Conservation (phyloP, 1,140 invertebrate genomes). For the Harlomillsia oculata region DNA sequence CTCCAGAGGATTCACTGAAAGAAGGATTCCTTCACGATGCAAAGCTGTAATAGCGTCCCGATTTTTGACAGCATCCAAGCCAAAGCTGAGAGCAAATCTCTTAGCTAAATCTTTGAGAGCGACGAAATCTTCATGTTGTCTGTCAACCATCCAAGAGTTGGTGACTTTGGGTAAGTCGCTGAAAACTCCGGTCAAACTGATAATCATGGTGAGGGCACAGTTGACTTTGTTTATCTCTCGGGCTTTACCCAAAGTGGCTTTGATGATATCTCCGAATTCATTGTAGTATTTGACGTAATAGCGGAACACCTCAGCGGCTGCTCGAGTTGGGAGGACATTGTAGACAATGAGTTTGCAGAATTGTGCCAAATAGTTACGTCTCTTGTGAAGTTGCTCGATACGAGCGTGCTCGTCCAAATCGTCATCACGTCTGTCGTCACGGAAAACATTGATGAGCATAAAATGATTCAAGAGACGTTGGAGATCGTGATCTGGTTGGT, state of each 20-base stretch:
- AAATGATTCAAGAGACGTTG: constrained; percentile 78
- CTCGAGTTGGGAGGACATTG: constrained; percentile 85
- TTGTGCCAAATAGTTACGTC: constrained; percentile 86
- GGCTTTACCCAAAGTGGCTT: constrained; percentile 89
- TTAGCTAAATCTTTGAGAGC: constrained; percentile 92
- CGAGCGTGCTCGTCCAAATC: constrained; percentile 83
- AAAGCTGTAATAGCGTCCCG: constrained; percentile 92
- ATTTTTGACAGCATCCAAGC: constrained; percentile 93
- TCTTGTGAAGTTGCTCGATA: constrained; percentile 92
- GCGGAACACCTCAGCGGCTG: constrained; percentile 89
- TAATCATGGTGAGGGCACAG: constrained; percentile 87
- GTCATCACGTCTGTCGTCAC: constrained; percentile 67
- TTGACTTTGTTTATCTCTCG: constrained; percentile 95
- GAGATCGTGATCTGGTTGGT: constrained; percentile 67
- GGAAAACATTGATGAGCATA: constrained; percentile 88
- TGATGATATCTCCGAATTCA: constrained; percentile 99
- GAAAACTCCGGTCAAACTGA: constrained; percentile 79
- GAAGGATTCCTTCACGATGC: constrained; percentile 86
- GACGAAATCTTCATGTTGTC: constrained; percentile 67
- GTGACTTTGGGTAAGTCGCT: constrained; percentile 51
- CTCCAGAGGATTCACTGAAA: constrained; percentile 64
- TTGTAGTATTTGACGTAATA: constrained; percentile 98
- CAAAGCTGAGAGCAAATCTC: constrained; percentile 92
- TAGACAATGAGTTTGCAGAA: constrained; percentile 98
- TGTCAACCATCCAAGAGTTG: constrained; percentile 50